Conservation (phyloP, 2,888 invertebrate genomes). For the Epirrita christyi region DNA sequence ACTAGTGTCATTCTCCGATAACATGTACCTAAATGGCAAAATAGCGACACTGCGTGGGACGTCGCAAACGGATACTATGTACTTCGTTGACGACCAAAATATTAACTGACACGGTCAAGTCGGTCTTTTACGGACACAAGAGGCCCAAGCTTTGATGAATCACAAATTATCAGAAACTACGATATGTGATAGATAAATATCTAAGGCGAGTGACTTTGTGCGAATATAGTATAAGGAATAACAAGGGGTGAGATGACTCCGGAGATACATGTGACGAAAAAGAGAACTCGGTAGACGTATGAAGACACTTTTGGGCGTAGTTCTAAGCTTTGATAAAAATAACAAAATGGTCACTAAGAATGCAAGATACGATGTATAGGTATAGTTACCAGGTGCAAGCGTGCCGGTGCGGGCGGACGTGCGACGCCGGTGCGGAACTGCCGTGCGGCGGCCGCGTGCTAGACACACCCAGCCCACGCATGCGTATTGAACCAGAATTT, state of each 20-base stretch:
- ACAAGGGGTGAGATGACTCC: background rate
- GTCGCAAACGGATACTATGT: background rate
- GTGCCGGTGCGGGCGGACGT: conserved; percentile 47
- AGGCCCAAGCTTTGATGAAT: background rate
- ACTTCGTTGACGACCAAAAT: background rate
- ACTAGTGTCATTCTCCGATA: background rate
- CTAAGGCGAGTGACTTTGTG: background rate
- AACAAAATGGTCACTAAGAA: conserved; percentile 25
- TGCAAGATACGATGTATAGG: conserved; percentile 20
- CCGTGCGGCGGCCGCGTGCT: conserved; percentile 61
- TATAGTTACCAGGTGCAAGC: conserved; percentile 38
- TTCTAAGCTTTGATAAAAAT: conserved; percentile 1
- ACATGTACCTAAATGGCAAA: background rate
- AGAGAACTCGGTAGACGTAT: background rate
- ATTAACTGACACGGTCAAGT: background rate
- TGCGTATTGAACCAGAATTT: conserved; percentile 51
- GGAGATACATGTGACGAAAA: background rate
- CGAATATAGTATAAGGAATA: no score
- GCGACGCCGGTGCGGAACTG: conserved; percentile 67
- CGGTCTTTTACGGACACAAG: background rate
- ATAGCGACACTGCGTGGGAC: background rate
- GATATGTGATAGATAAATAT: background rate
- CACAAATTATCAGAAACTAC: background rate
- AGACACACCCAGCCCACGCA: conserved; percentile 80
- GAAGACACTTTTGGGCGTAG: background rate